Evolutionary conservation across 2,113 vertebrate genomes (phyloP).

Genomic region (Melanerpes aurifrons): DNA sequence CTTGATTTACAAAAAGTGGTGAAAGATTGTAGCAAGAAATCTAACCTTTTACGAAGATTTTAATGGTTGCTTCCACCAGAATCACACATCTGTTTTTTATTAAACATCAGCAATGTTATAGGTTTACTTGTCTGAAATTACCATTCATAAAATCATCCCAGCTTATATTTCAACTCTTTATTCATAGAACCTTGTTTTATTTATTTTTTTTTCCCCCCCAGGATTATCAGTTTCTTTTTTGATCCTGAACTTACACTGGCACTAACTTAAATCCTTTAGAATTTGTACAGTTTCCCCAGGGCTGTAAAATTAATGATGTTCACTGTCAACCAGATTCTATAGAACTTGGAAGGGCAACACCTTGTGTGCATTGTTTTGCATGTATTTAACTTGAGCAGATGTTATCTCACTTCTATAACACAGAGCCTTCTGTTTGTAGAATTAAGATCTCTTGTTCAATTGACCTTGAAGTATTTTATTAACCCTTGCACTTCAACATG

Average conservation of each 20-base stretch:
- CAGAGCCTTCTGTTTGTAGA: background rate
- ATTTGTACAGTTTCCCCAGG: background rate
- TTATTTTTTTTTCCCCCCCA: background rate
- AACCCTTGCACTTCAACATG: background rate
- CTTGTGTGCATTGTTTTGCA: background rate
- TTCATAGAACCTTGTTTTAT: background rate
- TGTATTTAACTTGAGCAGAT: background rate
- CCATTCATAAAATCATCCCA: background rate
- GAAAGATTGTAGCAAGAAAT: background rate
- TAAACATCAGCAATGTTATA: background rate
- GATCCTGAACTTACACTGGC: background rate
- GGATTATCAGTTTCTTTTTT: background rate
- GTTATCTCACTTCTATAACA: background rate
- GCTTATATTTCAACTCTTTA: background rate
- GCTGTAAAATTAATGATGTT: background rate
- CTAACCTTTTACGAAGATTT: background rate
- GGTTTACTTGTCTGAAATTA: background rate
- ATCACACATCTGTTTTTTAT: background rate
- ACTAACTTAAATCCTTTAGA: background rate
- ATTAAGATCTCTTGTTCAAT: background rate
- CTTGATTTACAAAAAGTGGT: background rate
- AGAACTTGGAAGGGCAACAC: background rate
- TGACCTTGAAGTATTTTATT: background rate
- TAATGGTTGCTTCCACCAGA: background rate
- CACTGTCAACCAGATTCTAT: background rate